phyloP scores from a whole-genome alignment of 2,888 invertebrate genomes.

The Drosophila setosimentum region DNA sequence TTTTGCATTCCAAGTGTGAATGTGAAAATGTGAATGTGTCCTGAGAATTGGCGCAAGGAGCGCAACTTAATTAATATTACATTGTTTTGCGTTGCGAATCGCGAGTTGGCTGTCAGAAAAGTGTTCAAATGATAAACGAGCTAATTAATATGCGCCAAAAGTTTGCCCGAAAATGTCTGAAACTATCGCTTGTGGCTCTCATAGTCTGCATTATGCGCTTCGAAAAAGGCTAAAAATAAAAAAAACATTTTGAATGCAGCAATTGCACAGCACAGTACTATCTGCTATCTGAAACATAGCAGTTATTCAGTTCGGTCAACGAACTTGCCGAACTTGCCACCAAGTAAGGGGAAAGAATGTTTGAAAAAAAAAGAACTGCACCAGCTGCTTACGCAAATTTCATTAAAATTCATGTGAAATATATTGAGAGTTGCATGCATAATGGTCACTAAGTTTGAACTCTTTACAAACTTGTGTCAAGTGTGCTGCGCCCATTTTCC shows the following conservation, averaged over 20 bases:
- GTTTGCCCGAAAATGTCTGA: conserved; percentile 40
- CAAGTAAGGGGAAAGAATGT: neutral
- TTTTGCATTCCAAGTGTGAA: conserved; percentile 34
- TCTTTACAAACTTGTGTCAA: conserved; percentile 66
- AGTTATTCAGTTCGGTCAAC: conserved; percentile 43
- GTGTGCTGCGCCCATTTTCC: conserved; percentile 49
- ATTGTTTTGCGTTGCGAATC: conserved; percentile 59
- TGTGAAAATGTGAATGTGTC: conserved; percentile 28
- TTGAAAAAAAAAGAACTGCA: neutral
- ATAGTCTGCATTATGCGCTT: conserved; percentile 71
- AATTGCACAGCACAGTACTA: conserved; percentile 10
- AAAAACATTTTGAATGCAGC: neutral
- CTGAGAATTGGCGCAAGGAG: conserved; percentile 57
- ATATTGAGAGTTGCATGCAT: conserved; percentile 79
- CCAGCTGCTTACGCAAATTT: conserved; percentile 51
- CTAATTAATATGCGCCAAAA: conserved; percentile 76
- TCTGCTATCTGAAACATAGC: conserved; percentile 10
- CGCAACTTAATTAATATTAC: conserved; percentile 77
- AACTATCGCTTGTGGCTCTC: conserved; percentile 43
- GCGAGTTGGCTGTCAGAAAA: conserved; percentile 62
- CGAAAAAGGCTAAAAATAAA: conserved; percentile 23
- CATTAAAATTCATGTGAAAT: conserved; percentile 79
- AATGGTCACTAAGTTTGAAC: conserved; percentile 76
- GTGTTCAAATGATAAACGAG: conserved; percentile 78
- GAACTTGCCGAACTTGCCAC: too few relatives aligned